Percentiles rank a stretch among this genome's conserved stretches.
Conservation (phyloP, 2,113 vertebrate species). For the Petrocephalus microphthalmus region DNA sequence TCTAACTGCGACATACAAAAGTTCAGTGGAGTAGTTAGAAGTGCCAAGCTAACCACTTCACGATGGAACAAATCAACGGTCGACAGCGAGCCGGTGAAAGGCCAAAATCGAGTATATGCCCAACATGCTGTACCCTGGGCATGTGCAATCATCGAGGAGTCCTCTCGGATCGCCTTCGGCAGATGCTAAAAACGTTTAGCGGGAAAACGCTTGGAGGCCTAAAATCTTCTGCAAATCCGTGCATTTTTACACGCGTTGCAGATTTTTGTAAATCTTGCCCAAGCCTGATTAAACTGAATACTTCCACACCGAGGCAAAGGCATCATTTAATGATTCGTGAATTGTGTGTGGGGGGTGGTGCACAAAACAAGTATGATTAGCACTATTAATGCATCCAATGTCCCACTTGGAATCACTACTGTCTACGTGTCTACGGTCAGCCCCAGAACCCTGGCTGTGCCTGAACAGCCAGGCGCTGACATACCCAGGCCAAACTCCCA, state of each 20-base stretch:
- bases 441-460: background rate
- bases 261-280: slow-evolving; percentile 22
- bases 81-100: background rate
- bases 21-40: background rate
- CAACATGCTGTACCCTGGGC: background rate
- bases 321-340: slow-evolving; percentile 44
- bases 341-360: background rate
- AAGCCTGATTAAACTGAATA: slow-evolving; percentile 33
- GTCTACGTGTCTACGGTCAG: background rate
- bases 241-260: slow-evolving; percentile 7
- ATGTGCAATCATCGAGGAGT: background rate
- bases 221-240: background rate
- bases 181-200: background rate
- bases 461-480: background rate
- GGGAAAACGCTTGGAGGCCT: slow-evolving; percentile 11
- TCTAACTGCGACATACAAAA: background rate
- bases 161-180: slow-evolving; percentile 1
- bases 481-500: background rate
- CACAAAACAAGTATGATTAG: slow-evolving; percentile 30
- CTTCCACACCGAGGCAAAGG: slow-evolving; percentile 36
- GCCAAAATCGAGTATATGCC: background rate
- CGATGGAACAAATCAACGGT: background rate
- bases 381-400: slow-evolving; percentile 27
- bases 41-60: background rate
- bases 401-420: background rate